phyloP scores from a whole-genome alignment of 2,797 vertebrate genomes.

The Poecilia velifera region DNA sequence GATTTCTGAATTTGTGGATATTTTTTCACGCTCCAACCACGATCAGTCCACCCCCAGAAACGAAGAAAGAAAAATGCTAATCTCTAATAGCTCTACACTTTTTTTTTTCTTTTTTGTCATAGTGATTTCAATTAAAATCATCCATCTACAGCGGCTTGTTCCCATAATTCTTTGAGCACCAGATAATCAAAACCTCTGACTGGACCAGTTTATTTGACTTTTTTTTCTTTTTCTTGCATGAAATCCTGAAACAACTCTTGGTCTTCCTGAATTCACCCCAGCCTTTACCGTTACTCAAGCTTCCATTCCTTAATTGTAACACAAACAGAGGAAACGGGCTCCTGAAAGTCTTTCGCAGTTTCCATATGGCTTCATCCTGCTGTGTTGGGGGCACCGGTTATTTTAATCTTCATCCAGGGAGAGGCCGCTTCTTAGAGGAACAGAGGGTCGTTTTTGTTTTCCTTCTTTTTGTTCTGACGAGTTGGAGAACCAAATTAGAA shows the following conservation, averaged over 20 bases:
- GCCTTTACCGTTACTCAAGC: background rate
- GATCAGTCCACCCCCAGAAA: background rate
- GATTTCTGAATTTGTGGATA: background rate
- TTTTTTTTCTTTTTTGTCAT: too few relatives aligned
- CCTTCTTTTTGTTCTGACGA: background rate
- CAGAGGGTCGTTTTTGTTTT: too few relatives aligned
- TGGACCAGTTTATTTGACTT: background rate
- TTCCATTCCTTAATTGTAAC: slow-evolving; percentile 7
- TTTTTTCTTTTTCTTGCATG: background rate
- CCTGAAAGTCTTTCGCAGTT: slow-evolving; percentile 4
- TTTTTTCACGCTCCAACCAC: background rate
- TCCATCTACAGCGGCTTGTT: background rate
- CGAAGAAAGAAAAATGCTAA: background rate
- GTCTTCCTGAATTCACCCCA: background rate
- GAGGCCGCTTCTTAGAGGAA: background rate
- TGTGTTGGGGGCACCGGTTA: slow-evolving; percentile 2
- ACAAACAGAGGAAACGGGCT: slow-evolving; percentile 20
- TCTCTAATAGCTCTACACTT: background rate
- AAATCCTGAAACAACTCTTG: background rate
- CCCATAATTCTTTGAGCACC: background rate
- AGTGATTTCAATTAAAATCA: background rate
- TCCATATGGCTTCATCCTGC: slow-evolving; percentile 10
- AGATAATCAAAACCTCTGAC: background rate
- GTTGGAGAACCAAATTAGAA: background rate
- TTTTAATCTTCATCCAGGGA: slow-evolving; percentile 9